Evolutionary conservation across 2,888 invertebrate genomes (phyloP), one percentile per base, ranked within the genome.

Genomic region (Tortricodes alternella): DNA sequence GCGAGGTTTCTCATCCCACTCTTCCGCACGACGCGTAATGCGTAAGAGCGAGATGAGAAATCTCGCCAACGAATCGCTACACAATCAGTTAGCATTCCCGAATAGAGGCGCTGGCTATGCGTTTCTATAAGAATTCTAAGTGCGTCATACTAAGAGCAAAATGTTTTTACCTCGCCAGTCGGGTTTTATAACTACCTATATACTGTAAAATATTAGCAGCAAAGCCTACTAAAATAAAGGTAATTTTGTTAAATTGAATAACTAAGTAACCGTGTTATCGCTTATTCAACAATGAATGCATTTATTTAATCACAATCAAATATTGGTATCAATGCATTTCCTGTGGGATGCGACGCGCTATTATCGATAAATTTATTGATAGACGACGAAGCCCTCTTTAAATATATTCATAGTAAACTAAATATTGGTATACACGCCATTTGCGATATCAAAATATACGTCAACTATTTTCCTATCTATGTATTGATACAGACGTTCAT

Each of bases 271-370:
- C 24, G 18, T 34, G 41, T 41, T 43, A 23, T 23, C 39, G 23
- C 34, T 29, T 43, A 35, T 35, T 35, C 19, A 29, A 34, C 53
- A 53, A 49, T 49, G 46, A 43, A 49, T 55, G 55, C 51, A 51
- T 24, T 53, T 29, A 29, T 29, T 37, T 21, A 48, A 35, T 48
- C 48, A 35, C 19, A 4, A 24, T 21, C 46, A 51, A 57, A 57
- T 57, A 57, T 57, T 57, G 46, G 44, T 46, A 44, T 52, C 8
- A 46, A 32, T 52, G 51, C 57, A 46, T 57, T 57, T 57, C 57
- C 57, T 52, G 57, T 57, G 57, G 53, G 57, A 57, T 46, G 52
- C 27, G 11, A 11, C 21, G 37, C 7, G n/a, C n/a, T n/a, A 24
- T 32, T 27, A 46, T 57, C 32, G 57, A 52, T 52, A 34, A 24